Conservation (phyloP, 2,113 vertebrate species). For the Plecturocebus donacophilus region DNA sequence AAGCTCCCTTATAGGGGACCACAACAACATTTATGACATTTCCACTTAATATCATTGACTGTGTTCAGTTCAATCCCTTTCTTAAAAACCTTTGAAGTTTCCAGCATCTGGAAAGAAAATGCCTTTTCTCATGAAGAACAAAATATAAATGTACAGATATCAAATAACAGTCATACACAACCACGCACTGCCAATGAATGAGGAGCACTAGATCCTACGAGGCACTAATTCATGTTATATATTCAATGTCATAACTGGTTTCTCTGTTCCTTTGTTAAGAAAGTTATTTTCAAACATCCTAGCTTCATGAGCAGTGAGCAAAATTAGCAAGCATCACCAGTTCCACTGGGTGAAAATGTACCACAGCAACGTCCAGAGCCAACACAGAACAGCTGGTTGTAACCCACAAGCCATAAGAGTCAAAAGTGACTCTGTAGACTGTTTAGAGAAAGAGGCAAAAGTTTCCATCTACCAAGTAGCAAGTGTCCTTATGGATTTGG, state of each 20-base stretch:
- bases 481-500: not conserved
- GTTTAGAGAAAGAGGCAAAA: not conserved
- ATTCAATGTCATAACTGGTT: not conserved
- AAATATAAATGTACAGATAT: not conserved
- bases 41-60: not conserved
- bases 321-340: not conserved
- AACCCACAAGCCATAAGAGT: not conserved
- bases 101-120: not conserved
- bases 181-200: not conserved
- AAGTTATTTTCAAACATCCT: not conserved
- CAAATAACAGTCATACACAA: not conserved
- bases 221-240: not conserved
- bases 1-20: not conserved
- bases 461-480: not conserved
- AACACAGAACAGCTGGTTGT: not conserved
- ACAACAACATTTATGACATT: not conserved
- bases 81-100: not conserved
- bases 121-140: not conserved
- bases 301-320: not conserved
- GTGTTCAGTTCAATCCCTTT: not conserved
- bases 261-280: not conserved
- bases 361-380: not conserved
- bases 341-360: not conserved
- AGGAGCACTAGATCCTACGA: rapidly evolving
- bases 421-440: not conserved